A percentile compares a stretch with the other conserved stretches of the same genome.
phyloP scores from a whole-genome alignment of 2,888 invertebrate genomes.

The Standfussiana lucernea region DNA sequence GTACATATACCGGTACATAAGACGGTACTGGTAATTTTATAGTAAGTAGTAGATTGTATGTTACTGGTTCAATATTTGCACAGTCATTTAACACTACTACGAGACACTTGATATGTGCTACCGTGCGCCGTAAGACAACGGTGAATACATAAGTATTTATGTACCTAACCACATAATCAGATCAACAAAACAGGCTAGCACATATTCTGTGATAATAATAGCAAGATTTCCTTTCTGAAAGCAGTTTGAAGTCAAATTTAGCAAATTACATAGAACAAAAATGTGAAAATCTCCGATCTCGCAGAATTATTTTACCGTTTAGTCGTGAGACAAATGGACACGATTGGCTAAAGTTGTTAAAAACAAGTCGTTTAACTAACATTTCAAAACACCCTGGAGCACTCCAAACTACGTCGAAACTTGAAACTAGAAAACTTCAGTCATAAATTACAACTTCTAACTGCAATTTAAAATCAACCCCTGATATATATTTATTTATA shows the following conservation, averaged over 20 bases:
- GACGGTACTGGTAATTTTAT: slow-evolving; percentile 26
- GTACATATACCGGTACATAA: slow-evolving; percentile 35
- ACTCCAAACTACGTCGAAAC: not conserved
- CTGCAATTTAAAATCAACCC: slow-evolving; percentile 28
- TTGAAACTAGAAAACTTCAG: slow-evolving; percentile 42
- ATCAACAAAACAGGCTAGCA: not conserved
- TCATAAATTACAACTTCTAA: slow-evolving; percentile 38
- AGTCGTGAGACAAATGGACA: not conserved
- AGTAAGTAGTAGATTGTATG: slow-evolving; percentile 41
- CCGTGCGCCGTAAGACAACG: slow-evolving; percentile 20
- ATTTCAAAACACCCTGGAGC: not conserved
- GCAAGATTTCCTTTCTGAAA: not conserved
- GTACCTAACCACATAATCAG: slow-evolving; percentile 2
- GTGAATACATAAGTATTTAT: slow-evolving; percentile 9
- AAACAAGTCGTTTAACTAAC: slow-evolving; percentile 9
- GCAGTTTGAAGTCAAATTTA: not conserved
- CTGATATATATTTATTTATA: slow-evolving; percentile 41
- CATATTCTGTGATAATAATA: not conserved
- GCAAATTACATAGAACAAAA: not conserved
- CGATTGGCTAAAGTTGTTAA: not conserved
- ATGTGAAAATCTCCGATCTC: not conserved
- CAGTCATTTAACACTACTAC: slow-evolving; percentile 51
- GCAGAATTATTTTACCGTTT: not conserved
- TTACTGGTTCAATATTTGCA: slow-evolving; percentile 55
- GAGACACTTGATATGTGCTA: slow-evolving; percentile 18